Percentiles rank a stretch among this genome's conserved stretches.
These are phyloP conservation scores for Choloepus didactylus DNA, from an alignment of 2,797 vertebrate genomes.

Conservation along the genomic window DNA sequence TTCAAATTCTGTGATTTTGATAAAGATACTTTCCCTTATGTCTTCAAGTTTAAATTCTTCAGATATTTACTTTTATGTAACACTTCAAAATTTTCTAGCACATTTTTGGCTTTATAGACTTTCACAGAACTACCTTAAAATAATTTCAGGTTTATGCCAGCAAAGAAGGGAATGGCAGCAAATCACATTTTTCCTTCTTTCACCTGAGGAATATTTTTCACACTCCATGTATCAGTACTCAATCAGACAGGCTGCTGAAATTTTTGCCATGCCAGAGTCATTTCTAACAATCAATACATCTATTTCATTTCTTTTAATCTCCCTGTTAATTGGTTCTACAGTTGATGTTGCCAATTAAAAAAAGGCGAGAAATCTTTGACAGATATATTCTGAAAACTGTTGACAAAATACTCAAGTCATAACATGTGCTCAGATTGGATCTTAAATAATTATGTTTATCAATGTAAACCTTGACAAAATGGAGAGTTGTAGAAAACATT, in stretches of 20 bases:
- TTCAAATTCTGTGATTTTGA: not conserved
- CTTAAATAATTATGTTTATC: constrained; percentile 19
- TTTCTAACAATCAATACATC: constrained; percentile 71
- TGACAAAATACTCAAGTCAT: constrained; percentile 40
- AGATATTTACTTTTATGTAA: constrained; percentile 49
- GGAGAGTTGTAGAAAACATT: constrained; percentile 1
- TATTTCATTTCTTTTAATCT: constrained; percentile 76
- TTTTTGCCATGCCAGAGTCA: constrained; percentile 77
- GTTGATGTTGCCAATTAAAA: constrained; percentile 33
- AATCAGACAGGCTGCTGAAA: constrained; percentile 78
- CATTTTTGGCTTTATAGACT: constrained; percentile 68
- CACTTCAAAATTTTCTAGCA: constrained; percentile 65
- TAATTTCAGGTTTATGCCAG: constrained; percentile 81
- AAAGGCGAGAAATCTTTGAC: constrained; percentile 16
- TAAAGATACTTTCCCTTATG: not conserved
- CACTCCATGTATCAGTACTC: constrained; percentile 85
- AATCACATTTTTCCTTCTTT: constrained; percentile 86
- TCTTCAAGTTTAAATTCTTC: constrained; percentile 42
- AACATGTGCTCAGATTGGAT: not conserved
- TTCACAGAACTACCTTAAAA: constrained; percentile 82
- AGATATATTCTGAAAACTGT: not conserved
- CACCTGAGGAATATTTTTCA: constrained; percentile 84
- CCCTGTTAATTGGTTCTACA: constrained; percentile 49
- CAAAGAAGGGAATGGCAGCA: constrained; percentile 75
- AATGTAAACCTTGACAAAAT: constrained; percentile 44